Percentiles rank a stretch among this genome's conserved stretches.
phyloP scores from a whole-genome alignment of 2,888 invertebrate genomes.

The Acronicta leporina region DNA sequence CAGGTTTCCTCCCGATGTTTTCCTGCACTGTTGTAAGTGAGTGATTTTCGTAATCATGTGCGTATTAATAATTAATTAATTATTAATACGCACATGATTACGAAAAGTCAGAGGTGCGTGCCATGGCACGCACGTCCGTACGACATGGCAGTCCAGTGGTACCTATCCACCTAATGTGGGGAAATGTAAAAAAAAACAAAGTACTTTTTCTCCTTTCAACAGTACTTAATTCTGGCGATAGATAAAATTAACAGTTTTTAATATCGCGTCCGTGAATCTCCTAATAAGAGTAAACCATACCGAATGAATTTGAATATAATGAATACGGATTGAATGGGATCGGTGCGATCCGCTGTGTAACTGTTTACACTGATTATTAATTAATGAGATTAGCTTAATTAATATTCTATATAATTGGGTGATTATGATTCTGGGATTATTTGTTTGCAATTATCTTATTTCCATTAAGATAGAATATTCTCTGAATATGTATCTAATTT shows the following conservation, averaged over 20 bases:
- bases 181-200: too few relatives aligned
- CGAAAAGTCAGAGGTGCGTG: too few relatives aligned
- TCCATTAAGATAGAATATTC: background rate
- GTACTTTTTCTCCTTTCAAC: background rate
- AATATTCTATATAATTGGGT: background rate
- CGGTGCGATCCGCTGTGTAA: constrained; percentile 1
- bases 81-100: too few relatives aligned
- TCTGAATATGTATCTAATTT: too few relatives aligned
- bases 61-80: too few relatives aligned
- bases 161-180: too few relatives aligned
- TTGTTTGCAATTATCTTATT: background rate
- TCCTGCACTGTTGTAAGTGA: too few relatives aligned
- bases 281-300: constrained; percentile 5
- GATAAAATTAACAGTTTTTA: background rate
- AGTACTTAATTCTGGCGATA: background rate
- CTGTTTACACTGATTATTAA: constrained; percentile 16
- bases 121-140: too few relatives aligned
- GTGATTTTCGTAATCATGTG: too few relatives aligned
- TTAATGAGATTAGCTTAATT: constrained; percentile 18
- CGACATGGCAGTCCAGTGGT: too few relatives aligned
- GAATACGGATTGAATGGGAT: constrained; percentile 23
- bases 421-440: constrained; percentile 2
- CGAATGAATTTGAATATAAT: constrained; percentile 49
- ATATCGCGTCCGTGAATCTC: background rate
- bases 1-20: too few relatives aligned